phyloP scores from a whole-genome alignment of 2,888 invertebrate species.

The Luffia ferchaultella region DNA sequence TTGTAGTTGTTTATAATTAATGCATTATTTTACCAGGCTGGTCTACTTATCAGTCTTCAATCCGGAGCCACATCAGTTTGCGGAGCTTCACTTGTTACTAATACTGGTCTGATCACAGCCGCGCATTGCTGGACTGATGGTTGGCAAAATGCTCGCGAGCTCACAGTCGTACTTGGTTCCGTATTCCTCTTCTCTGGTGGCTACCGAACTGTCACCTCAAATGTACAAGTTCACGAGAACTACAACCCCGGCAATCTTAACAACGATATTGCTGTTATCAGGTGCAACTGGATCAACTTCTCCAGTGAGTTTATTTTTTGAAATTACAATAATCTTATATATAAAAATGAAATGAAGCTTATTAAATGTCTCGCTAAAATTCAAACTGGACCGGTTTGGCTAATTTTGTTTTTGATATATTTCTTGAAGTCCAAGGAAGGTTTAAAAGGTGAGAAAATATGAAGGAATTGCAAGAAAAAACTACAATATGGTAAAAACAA shows the following conservation, averaged over 20 bases:
- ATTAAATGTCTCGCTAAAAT: too few species aligned
- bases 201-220: conserved; percentile 1
- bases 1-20: too few species aligned
- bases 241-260: conserved; percentile 5
- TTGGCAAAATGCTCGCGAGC: neutral
- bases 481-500: too few species aligned
- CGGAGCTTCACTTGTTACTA: conserved; percentile 13
- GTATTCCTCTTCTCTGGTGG: conserved; percentile 4
- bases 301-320: neutral
- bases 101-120: conserved; percentile 14
- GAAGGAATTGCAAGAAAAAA: too few species aligned
- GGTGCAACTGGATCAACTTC: neutral
- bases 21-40: too few species aligned
- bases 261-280: conserved; percentile 5
- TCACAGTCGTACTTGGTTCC: conserved; percentile 6
- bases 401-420: too few species aligned
- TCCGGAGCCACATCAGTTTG: conserved; percentile 11
- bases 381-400: too few species aligned
- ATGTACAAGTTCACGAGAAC: conserved; percentile 3
- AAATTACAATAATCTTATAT: too few species aligned
- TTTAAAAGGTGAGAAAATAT: too few species aligned
- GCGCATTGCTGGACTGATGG: conserved; percentile 15
- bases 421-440: too few species aligned
- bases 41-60: neutral
- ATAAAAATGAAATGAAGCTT: too few species aligned